Evolutionary conservation across 2,113 vertebrate genomes (phyloP).

Genomic region (Ophthalmolycus amberensis): DNA sequence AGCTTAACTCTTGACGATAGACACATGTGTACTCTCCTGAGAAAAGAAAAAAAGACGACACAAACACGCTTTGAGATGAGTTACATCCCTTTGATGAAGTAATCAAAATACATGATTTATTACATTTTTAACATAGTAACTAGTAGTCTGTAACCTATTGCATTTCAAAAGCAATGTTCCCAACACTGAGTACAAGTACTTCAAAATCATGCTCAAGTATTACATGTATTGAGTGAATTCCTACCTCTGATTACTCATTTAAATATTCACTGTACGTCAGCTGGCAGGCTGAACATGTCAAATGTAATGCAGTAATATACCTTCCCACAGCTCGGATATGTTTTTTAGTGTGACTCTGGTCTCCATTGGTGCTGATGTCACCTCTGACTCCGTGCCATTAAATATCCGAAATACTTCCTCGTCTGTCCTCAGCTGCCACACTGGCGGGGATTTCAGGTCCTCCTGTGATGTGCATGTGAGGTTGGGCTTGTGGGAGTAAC

Average conservation of each 20-base stretch:
- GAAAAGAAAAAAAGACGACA: not conserved
- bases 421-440: slow-evolving; percentile 15
- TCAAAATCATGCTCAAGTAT: not conserved
- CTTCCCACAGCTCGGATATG: slow-evolving; percentile 60
- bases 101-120: not conserved
- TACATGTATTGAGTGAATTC: not conserved
- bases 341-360: accelerated
- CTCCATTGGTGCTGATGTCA: accelerated
- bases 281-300: too few species aligned
- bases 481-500: accelerated
- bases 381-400: slow-evolving; percentile 26
- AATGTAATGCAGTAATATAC: slow-evolving; percentile 32
- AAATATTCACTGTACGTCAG: too few species aligned
- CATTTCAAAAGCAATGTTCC: not conserved
- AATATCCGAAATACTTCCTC: not conserved
- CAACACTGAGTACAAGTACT: not conserved
- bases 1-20: accelerated
- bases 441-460: accelerated
- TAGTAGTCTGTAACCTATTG: not conserved
- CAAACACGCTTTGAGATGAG: not conserved
- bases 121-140: not conserved
- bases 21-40: slow-evolving; percentile 71
- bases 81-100: not conserved
- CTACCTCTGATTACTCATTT: not conserved
- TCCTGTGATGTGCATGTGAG: not conserved